These are phyloP conservation scores for Archilochus colubris DNA, from an alignment of 2,113 vertebrate species.

Conservation along the genomic window DNA sequence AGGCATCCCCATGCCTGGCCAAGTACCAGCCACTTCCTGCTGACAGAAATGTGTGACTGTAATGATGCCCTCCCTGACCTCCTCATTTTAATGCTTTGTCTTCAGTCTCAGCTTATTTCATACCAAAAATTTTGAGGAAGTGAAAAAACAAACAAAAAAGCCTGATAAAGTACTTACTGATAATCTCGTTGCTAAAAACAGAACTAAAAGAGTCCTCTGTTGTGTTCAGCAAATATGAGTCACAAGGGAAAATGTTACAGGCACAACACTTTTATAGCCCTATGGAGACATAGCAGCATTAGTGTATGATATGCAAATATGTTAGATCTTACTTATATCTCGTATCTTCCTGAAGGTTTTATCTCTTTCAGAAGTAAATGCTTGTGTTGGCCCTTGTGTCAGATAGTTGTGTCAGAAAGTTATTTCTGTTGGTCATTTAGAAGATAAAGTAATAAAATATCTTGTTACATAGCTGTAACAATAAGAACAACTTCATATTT, in stretches of 20 bases:
- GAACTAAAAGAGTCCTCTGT: background rate
- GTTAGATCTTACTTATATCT: background rate
- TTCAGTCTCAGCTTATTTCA: slow-evolving; percentile 27
- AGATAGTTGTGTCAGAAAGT: background rate
- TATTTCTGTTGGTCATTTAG: background rate
- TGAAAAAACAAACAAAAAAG: background rate
- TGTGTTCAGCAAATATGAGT: slow-evolving; percentile 2
- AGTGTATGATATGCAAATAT: background rate
- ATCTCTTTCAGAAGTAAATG: background rate
- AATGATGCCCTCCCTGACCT: background rate
- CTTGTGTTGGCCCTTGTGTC: background rate
- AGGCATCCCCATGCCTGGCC: slow-evolving; percentile 26
- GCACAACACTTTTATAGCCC: background rate
- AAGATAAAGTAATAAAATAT: background rate
- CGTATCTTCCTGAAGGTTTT: background rate
- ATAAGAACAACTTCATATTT: background rate
- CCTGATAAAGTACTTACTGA: background rate
- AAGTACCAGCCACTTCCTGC: background rate
- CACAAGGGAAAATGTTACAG: background rate
- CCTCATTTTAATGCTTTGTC: background rate
- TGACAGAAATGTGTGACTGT: background rate
- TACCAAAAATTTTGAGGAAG: background rate
- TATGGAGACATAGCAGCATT: background rate
- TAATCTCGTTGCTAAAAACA: background rate
- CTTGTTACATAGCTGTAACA: background rate